Evolutionary conservation across 2,797 vertebrate species (phyloP), one percentile per base, ranked within the genome.

Genomic region (Gephyroberyx darwinii): DNA sequence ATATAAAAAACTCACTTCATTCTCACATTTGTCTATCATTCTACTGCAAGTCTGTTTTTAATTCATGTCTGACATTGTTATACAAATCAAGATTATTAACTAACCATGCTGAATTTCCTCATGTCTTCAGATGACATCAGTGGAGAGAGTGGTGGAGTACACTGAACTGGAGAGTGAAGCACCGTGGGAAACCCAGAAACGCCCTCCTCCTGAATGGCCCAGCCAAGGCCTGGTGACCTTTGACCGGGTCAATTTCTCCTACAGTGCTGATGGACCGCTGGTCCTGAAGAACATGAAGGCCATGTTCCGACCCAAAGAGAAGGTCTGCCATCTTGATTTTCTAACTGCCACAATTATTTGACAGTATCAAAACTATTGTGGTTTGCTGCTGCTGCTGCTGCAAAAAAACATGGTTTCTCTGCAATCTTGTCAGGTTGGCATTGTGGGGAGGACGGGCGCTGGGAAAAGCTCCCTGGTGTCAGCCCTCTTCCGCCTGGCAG

Each of bases 131-230:
- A 94, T 99, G 98, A 98, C 96, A 2, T 98, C 97, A 0, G 97
- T 97, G 58, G 97, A 99, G 90, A 90, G 97, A 74, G 96, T 98
- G 72, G 91, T 96, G 63, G 97, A 99, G 69, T 99, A 98, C 71
- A 96, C 95, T 0, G 87, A 97, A 14, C 93, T 99, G 55, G 95
- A 98, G 80, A 96, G 93, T 14, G 98, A 99, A 90, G 96, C 96
- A 1, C 90, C 95, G 7, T 99, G 97, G 97, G 95, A 96, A 80
- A 96, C 91, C 8, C 55, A 78, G 31, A 96, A 93, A 63, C 94
- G 84, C 0, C 96, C 96, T 2, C 95, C 96, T 0, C 89, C 90
- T 0, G 90, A 93, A 2, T 99, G 98, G 97, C 97, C 98, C 20
- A 93, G 72, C 0, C 91, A 94, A 68, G 98, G 97, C 30, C 80